These are phyloP conservation scores for Calyptomena viridis DNA, from an alignment of 2,113 vertebrate species.

Conservation along the genomic window DNA sequence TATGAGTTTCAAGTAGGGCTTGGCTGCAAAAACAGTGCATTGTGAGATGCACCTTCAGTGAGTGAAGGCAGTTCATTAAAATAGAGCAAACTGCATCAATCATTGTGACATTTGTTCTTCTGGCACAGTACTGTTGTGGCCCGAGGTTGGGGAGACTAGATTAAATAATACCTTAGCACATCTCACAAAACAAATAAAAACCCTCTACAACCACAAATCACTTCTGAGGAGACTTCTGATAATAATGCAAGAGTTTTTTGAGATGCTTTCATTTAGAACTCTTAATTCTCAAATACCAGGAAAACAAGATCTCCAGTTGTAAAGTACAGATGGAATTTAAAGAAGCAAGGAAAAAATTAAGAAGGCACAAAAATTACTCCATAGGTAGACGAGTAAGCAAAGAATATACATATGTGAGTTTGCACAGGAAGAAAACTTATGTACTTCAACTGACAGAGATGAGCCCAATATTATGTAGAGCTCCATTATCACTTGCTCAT, in stretches of 20 bases:
- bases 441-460: background rate
- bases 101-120: background rate
- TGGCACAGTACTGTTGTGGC: background rate
- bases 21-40: background rate
- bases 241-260: background rate
- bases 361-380: background rate
- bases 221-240: background rate
- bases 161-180: background rate
- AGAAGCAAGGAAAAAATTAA: background rate
- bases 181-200: background rate
- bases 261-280: background rate
- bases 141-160: background rate
- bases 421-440: background rate
- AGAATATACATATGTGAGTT: background rate
- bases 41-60: background rate
- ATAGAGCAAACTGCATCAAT: background rate
- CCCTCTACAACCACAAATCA: background rate
- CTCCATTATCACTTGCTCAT: background rate
- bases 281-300: background rate
- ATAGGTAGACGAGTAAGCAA: constrained; percentile 34
- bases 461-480: background rate
- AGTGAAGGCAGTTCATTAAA: background rate
- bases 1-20: background rate
- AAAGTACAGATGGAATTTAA: background rate
- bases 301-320: constrained; percentile 6